Percentiles rank a stretch among this genome's conserved stretches.
phyloP scores from a whole-genome alignment of 2,797 vertebrate genomes.

The Clarias platycephalus region DNA sequence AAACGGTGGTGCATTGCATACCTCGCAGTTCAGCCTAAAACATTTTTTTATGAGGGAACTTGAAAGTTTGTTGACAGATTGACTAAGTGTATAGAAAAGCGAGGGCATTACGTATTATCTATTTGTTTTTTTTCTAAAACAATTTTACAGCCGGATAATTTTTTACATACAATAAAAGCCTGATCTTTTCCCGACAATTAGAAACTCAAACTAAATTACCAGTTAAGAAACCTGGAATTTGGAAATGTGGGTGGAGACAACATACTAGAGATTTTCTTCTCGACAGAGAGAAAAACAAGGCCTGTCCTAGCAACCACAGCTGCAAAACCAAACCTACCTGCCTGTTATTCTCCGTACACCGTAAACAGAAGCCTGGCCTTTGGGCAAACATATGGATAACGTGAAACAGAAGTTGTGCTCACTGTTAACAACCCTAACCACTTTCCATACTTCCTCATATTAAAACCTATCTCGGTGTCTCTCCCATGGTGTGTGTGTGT shows the following conservation, averaged over 20 bases:
- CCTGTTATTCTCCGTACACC: slow-evolving; percentile 2
- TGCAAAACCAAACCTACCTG: slow-evolving; percentile 21
- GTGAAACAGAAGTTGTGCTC: neutral
- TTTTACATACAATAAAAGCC: neutral
- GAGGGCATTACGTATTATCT: too few relatives aligned
- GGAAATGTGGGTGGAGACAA: neutral
- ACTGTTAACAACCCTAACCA: neutral
- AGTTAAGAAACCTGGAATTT: neutral
- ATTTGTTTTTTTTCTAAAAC: too few relatives aligned
- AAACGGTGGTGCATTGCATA: too few relatives aligned
- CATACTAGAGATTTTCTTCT: neutral
- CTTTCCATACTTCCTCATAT: neutral
- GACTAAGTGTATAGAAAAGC: too few relatives aligned
- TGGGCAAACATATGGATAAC: slow-evolving; percentile 12
- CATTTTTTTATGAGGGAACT: too few relatives aligned
- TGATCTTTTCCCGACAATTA: neutral
- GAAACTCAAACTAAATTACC: neutral
- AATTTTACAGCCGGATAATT: too few relatives aligned
- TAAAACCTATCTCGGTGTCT: neutral
- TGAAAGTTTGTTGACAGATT: too few relatives aligned
- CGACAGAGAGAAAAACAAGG: slow-evolving; percentile 6
- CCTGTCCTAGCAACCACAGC: neutral
- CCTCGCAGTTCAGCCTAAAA: too few relatives aligned
- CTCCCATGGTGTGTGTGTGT: neutral
- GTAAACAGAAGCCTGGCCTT: slow-evolving; percentile 21